These are phyloP conservation scores for Falco punctatus DNA, from an alignment of 2,113 vertebrate genomes.

Conservation along the genomic window DNA sequence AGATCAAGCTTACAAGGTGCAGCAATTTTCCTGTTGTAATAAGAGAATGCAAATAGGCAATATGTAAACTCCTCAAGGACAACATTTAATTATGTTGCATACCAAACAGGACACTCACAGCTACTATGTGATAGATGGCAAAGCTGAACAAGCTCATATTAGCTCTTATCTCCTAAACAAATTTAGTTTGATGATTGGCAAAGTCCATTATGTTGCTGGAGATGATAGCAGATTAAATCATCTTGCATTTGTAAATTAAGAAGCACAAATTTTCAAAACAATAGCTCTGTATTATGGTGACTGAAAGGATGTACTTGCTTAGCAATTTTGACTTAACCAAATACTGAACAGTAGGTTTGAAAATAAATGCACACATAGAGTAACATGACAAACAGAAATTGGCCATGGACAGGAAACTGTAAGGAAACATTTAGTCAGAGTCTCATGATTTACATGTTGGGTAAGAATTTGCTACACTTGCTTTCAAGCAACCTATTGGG, in stretches of 20 bases:
- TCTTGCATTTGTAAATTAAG: not conserved
- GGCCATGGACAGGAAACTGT: not conserved
- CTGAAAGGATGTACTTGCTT: not conserved
- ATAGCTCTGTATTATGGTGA: not conserved
- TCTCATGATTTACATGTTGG: not conserved
- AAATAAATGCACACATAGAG: not conserved
- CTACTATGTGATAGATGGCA: not conserved
- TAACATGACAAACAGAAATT: not conserved
- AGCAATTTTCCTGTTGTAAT: not conserved
- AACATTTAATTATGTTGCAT: constrained; percentile 8
- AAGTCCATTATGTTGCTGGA: not conserved
- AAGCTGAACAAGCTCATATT: not conserved
- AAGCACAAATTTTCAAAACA: not conserved
- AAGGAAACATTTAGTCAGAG: not conserved
- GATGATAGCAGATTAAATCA: constrained; percentile 2
- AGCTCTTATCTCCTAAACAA: not conserved
- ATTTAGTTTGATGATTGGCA: not conserved
- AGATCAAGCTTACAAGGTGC: not conserved
- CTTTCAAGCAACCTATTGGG: not conserved
- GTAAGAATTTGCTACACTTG: not conserved
- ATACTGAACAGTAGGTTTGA: not conserved
- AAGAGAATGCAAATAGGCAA: not conserved
- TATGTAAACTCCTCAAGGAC: constrained; percentile 7
- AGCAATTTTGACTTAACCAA: not conserved
- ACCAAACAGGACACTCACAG: not conserved